Evolutionary conservation across 2,888 invertebrate species (phyloP).

Genomic region (Acrobasis suavella): DNA sequence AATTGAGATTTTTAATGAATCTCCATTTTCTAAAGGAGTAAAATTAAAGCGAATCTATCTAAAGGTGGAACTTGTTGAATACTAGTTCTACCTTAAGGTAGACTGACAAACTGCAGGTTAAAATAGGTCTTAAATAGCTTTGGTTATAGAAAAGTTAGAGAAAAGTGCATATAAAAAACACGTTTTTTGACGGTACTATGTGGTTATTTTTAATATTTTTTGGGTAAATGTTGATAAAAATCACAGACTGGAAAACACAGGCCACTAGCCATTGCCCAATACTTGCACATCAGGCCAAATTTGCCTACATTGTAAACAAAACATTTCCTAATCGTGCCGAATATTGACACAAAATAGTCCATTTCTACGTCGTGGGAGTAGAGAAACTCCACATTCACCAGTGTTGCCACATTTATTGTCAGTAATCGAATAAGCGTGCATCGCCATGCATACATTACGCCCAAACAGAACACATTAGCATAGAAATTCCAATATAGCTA

Average conservation of each 20-base stretch:
- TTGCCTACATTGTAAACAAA: slow-evolving; percentile 21
- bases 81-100: no score
- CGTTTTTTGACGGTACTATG: no score
- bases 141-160: no score
- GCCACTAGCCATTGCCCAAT: background rate
- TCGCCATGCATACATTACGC: slow-evolving; percentile 56
- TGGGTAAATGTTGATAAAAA: background rate
- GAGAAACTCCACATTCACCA: slow-evolving; percentile 48
- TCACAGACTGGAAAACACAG: background rate
- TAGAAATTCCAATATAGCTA: slow-evolving; percentile 45
- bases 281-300: background rate
- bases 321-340: slow-evolving; percentile 19
- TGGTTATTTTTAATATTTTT: background rate
- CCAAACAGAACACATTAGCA: slow-evolving; percentile 53
- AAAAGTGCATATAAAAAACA: no score
- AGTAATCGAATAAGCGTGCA: slow-evolving; percentile 45
- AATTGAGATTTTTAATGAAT: no score
- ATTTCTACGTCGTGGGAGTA: slow-evolving; percentile 33
- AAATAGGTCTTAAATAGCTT: no score
- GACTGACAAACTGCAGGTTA: no score
- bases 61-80: no score
- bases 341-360: slow-evolving; percentile 23
- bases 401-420: slow-evolving; percentile 33
- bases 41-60: no score
- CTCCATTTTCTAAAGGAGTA: no score